Percentiles rank a stretch among this genome's conserved stretches.
Evolutionary conservation across 1,140 invertebrate species (phyloP).

Genomic region (Orussus abietinus): DNA sequence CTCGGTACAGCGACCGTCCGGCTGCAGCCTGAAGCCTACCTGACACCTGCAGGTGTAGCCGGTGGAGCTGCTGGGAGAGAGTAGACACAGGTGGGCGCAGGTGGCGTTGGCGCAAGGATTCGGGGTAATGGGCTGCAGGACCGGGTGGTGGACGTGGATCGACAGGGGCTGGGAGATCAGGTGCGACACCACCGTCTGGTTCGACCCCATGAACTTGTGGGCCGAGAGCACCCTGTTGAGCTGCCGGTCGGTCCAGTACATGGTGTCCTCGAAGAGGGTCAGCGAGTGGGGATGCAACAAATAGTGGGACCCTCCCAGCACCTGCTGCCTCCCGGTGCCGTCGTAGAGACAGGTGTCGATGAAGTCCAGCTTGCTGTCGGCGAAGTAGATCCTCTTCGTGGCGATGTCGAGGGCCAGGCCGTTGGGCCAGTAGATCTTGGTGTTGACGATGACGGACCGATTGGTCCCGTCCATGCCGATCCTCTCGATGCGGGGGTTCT

Average conservation of each 20-base stretch:
- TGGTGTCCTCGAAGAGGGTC: conserved; percentile 85
- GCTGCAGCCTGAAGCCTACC: conserved; percentile 71
- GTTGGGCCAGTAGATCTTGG: conserved; percentile 98
- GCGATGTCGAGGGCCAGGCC: conserved; percentile 93
- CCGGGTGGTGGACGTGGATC: conserved; percentile 90
- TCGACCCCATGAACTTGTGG: conserved; percentile 85
- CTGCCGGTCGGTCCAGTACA: conserved; percentile 97
- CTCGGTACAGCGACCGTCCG: conserved; percentile 73
- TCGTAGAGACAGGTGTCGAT: conserved; percentile 99
- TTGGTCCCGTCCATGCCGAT: conserved; percentile 93
- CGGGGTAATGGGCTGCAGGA: conserved; percentile 78
- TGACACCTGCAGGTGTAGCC: conserved; percentile 89
- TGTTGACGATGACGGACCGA: conserved; percentile 82
- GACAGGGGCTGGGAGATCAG: conserved; percentile 90
- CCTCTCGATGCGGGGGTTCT: conserved; percentile 92
- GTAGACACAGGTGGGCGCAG: conserved; percentile 89
- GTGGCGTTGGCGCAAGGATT: conserved; percentile 79
- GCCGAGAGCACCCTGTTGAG: conserved; percentile 83
- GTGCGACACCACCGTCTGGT: conserved; percentile 91
- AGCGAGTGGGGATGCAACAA: conserved; percentile 93
- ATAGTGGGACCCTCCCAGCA: conserved; percentile 84
- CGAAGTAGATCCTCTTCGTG: conserved; percentile 92
- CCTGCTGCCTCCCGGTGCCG: conserved; percentile 83
- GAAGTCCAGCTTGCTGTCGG: conserved; percentile 95
- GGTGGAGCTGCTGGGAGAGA: conserved; percentile 64